A percentile compares a stretch with the other conserved stretches of the same genome.
phyloP scores from a whole-genome alignment of 2,888 invertebrate genomes.

The Oligia strigilis region DNA sequence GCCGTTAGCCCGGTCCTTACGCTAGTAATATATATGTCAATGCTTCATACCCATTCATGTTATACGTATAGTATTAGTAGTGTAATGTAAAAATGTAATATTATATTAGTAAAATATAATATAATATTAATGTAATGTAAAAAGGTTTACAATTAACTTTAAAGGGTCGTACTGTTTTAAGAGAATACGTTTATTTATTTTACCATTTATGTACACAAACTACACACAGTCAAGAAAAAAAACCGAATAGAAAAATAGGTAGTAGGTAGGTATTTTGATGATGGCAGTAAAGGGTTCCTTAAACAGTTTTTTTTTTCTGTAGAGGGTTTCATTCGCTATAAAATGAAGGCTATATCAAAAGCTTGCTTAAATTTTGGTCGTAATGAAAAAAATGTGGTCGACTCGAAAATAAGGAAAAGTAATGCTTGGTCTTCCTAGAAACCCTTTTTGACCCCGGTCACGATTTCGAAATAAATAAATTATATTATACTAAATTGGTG shows the following conservation, averaged over 20 bases:
- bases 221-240: too few species aligned
- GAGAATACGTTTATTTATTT: not conserved
- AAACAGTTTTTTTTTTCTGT: not conserved
- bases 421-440: not conserved
- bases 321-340: not conserved
- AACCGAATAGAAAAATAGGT: too few species aligned
- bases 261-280: not conserved
- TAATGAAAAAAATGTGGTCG: not conserved
- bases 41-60: not conserved
- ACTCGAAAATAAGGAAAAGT: not conserved
- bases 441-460: not conserved
- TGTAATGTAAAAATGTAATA: not conserved
- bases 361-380: not conserved
- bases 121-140: not conserved
- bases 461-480: not conserved
- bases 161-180: not conserved
- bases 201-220: too few species aligned
- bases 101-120: too few species aligned
- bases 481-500: not conserved
- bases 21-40: too few species aligned
- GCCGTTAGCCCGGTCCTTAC: too few species aligned
- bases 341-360: not conserved
- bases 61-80: not conserved
- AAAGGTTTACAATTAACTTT: not conserved
- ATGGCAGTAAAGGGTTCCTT: not conserved